Evolutionary conservation across 2,888 invertebrate genomes (phyloP), one percentile per base, ranked within the genome.

Genomic region (Volucella inanis): DNA sequence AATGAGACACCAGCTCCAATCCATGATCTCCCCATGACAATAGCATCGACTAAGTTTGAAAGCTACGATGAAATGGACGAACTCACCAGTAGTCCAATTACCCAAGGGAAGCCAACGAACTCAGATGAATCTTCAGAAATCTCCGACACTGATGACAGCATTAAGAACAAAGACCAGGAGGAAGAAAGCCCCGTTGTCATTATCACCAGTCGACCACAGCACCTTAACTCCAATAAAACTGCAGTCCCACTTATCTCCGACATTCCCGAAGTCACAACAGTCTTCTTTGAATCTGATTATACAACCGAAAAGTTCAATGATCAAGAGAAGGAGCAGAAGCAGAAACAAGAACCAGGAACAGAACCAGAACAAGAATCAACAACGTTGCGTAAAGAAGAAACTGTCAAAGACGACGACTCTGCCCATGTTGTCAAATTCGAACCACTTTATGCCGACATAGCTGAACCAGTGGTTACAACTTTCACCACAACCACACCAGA

Each of bases 381-480:
- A 41, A 70, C 78, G 11, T 74, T 77, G 1, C 49, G 47, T 4
- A 38, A 74, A 14, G 67, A 81, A 57, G 65, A 43, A 8, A 0
- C 14, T 0, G 41, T 39, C 9, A 9, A 49, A 0, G 62, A 62
- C 1, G 50, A 54, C 1, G 80, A 54, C n/a, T 11, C 87, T 52
- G 22, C 88, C 10, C 87, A 88, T 68, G 89, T 89, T 11, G 88
- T 90, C 3, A 89, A 89, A 47, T 88, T 89, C 50, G 89, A 90
- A 70, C 89, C 89, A 41, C 87, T 90, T 0, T 89, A 88, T 70
- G 89, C 88, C 1, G 90, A 90, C 12, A 86, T 90, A 1, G 84
- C 89, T 9, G 91, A 91, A 4, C 90, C 90, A 0, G 86, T 89
- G 4, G 75, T 90, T 0, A 87, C 88, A 4, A 89, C 90, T 12